Evolutionary conservation across 2,797 vertebrate species (phyloP).

Genomic region (Myiothlypis coronata): DNA sequence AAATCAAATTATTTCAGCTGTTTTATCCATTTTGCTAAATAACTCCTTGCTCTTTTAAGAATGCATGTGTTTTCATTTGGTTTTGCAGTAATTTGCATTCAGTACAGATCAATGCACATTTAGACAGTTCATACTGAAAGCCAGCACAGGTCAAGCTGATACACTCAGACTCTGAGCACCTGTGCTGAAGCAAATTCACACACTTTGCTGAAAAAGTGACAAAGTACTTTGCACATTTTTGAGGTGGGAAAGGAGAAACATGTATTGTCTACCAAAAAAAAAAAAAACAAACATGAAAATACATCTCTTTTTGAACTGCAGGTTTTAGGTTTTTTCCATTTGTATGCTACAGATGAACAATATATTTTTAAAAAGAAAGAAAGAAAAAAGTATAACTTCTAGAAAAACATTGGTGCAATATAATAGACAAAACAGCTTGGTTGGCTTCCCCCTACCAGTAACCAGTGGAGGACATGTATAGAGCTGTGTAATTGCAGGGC

Average conservation of each 20-base stretch:
- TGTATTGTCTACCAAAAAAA: not conserved
- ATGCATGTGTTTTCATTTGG: not conserved
- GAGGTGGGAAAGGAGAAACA: not conserved
- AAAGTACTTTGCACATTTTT: not conserved
- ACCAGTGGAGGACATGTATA: accelerated
- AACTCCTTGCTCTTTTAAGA: not conserved
- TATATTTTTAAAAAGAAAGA: not conserved
- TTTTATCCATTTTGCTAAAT: not conserved
- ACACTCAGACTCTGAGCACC: not conserved
- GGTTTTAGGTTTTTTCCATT: not conserved
- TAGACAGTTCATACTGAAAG: not conserved
- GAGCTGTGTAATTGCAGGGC: not conserved
- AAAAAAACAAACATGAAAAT: not conserved
- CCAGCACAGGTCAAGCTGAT: not conserved
- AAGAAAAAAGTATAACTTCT: not conserved
- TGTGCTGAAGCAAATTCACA: not conserved
- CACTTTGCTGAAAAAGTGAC: not conserved
- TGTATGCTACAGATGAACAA: not conserved
- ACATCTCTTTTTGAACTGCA: not conserved
- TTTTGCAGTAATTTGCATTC: not conserved
- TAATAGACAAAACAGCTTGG: not conserved
- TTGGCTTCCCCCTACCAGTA: not conserved
- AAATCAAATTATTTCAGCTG: not conserved
- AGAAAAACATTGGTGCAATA: not conserved
- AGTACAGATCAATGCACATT: not conserved